These are phyloP conservation scores for Spilosoma lubricipeda DNA, from an alignment of 2,888 invertebrate genomes.

Conservation along the genomic window DNA sequence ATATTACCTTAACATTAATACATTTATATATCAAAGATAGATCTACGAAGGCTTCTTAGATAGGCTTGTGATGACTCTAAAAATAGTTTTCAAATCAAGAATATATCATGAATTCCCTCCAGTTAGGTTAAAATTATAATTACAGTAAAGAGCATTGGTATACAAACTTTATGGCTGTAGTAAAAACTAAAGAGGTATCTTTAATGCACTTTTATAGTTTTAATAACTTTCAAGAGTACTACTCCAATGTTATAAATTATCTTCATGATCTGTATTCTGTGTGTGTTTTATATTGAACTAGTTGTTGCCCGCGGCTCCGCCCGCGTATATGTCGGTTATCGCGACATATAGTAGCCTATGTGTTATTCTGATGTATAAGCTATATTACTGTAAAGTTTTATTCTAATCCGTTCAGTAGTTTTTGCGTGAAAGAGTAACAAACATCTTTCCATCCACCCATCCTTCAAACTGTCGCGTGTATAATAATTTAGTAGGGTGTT, in stretches of 20 bases:
- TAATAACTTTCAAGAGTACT: not conserved
- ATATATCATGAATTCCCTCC: not conserved
- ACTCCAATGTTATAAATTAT: not conserved
- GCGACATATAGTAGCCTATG: too few relatives aligned
- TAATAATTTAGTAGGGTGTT: too few relatives aligned
- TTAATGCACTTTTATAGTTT: slow-evolving; percentile 7
- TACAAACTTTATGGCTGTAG: slow-evolving; percentile 3
- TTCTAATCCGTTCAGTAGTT: too few relatives aligned
- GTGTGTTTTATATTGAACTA: not conserved
- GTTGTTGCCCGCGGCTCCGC: too few relatives aligned
- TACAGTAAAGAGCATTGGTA: not conserved
- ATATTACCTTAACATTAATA: too few relatives aligned
- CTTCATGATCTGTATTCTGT: not conserved
- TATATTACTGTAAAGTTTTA: too few relatives aligned
- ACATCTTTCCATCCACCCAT: too few relatives aligned
- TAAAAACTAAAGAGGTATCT: not conserved
- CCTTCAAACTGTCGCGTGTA: too few relatives aligned
- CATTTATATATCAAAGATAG: not conserved
- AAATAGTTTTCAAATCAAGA: not conserved
- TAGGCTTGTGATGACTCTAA: not conserved
- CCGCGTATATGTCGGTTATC: too few relatives aligned
- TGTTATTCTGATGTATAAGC: too few relatives aligned
- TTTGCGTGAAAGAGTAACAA: too few relatives aligned
- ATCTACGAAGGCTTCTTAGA: not conserved
- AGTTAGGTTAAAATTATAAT: not conserved